These are phyloP conservation scores for Chromis chromis DNA, from an alignment of 2,797 vertebrate species.

Conservation along the genomic window DNA sequence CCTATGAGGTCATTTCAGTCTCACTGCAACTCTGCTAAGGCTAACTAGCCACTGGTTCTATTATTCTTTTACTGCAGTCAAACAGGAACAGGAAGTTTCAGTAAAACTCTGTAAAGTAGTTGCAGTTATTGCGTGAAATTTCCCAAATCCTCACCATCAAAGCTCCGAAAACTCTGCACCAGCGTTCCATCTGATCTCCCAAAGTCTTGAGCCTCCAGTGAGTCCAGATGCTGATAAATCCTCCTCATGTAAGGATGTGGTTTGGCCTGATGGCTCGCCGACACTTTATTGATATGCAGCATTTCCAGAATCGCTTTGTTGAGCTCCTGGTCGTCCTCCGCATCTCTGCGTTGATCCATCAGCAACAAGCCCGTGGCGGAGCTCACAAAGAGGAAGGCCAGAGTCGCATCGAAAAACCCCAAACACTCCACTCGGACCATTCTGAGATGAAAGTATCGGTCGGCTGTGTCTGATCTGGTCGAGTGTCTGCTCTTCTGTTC, in stretches of 20 bases:
- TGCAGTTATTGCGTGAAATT: background rate
- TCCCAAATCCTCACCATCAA: constrained; percentile 65
- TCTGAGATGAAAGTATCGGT: background rate
- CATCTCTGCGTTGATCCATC: constrained; percentile 48
- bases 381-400: constrained; percentile 46
- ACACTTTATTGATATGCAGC: constrained; percentile 83
- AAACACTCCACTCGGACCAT: constrained; percentile 38
- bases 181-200: constrained; percentile 76
- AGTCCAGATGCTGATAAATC: constrained; percentile 75
- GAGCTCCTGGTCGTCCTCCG: constrained; percentile 53
- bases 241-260: constrained; percentile 85
- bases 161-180: constrained; percentile 83
- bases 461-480: background rate
- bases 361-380: constrained; percentile 33
- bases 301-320: constrained; percentile 83
- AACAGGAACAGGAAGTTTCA: no score
- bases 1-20: no score
- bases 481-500: constrained; percentile 1
- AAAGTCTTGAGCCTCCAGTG: constrained; percentile 67
- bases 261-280: constrained; percentile 70
- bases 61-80: no score
- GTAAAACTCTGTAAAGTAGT: background rate
- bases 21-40: background rate
- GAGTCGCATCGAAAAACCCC: background rate
- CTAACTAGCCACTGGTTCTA: background rate